A percentile compares a stretch with the other conserved stretches of the same genome.
Conservation (phyloP, 2,888 invertebrate genomes). For the Julus scandinavius region DNA sequence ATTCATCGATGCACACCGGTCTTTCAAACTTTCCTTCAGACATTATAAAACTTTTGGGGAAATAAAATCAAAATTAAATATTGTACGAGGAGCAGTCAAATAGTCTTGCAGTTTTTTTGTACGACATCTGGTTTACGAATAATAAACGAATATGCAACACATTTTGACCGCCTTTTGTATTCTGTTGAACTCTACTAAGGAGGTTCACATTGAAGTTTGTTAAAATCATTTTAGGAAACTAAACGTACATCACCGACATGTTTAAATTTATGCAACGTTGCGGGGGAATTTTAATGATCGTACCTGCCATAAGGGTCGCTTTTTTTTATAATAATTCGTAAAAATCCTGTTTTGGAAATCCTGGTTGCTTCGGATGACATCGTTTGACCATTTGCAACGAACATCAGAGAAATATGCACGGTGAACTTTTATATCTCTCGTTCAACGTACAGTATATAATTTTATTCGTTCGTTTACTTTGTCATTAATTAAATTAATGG, state of each 20-base stretch:
- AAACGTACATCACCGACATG: background rate
- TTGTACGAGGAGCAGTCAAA: no score
- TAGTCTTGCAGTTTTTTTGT: no score
- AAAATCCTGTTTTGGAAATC: background rate
- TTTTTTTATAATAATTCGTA: background rate
- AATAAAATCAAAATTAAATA: no score
- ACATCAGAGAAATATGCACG: background rate
- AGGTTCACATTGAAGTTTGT: no score
- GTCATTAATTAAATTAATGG: conserved; percentile 44
- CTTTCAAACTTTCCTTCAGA: no score
- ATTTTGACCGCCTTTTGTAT: no score
- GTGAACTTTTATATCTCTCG: background rate
- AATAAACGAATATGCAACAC: no score
- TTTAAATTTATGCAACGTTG: background rate
- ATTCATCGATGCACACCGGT: no score
- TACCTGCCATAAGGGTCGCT: background rate
- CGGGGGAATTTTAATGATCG: background rate
- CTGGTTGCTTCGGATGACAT: background rate
- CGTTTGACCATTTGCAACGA: background rate
- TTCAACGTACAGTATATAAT: background rate
- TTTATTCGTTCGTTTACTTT: conserved; percentile 2
- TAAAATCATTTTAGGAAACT: background rate
- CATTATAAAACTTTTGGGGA: no score
- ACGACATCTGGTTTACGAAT: no score
- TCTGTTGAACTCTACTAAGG: no score